A percentile compares a stretch with the other conserved stretches of the same genome.
These are phyloP conservation scores for Glossophaga mutica DNA, from an alignment of 2,797 vertebrate genomes.

Conservation along the genomic window DNA sequence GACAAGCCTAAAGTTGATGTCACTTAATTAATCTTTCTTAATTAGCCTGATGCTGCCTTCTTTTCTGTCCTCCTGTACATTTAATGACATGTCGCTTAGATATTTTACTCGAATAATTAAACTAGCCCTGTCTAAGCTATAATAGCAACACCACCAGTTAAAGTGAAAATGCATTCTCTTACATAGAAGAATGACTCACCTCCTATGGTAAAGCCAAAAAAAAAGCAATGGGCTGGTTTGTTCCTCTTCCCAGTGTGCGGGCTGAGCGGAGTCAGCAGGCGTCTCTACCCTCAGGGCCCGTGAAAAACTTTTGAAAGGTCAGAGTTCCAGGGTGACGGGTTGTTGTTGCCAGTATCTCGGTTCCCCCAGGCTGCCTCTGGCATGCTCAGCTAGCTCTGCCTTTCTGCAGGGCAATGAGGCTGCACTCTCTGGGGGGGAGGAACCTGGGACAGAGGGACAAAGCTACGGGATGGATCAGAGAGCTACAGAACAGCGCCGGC, in stretches of 20 bases:
- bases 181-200: neutral
- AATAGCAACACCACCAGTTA: neutral
- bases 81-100: neutral
- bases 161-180: neutral
- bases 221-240: neutral
- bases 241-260: neutral
- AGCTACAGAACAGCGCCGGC: neutral
- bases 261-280: neutral
- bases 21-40: conserved; percentile 3
- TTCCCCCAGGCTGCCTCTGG: neutral
- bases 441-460: conserved; percentile 2
- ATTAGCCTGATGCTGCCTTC: neutral
- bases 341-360: neutral
- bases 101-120: conserved; percentile 12
- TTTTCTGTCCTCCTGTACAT: neutral
- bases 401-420: neutral
- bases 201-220: conserved; percentile 14
- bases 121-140: neutral
- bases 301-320: conserved; percentile 39
- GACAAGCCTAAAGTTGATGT: neutral
- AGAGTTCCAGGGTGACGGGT: neutral
- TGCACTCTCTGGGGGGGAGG: neutral
- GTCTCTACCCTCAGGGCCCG: neutral
- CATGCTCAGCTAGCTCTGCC: neutral
- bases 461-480: neutral